Base-by-base conservation (phyloP, 2,888 invertebrate species). In the Plutella xylostella region DNA sequence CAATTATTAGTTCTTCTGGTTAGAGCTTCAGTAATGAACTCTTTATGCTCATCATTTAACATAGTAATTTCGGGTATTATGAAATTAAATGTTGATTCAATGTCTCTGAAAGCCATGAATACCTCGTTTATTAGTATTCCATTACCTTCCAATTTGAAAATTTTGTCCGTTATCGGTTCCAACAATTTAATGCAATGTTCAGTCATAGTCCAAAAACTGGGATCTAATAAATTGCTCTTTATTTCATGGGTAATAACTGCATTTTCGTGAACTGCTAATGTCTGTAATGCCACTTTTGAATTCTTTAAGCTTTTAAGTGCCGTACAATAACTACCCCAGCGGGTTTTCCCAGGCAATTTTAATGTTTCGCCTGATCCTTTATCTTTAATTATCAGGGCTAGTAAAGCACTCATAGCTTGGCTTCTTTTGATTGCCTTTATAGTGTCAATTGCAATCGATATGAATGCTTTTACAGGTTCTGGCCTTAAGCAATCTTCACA, bases 201-300 rank as follows among this genome's bases (percentile, higher is more conserved):
- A 4, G n/a, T 12, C 28, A 28, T 28, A 7, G 31, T 43, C 53
- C 55, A 55, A 25, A 54, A 55, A 44, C 48, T 33, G 33, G 39
- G 21, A 20, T 53, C 49, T n/a, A 55, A 41, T 45, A 54, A 45
- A 45, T 42, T 47, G 40, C 46, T 25, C 45, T 48, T 51, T 43
- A 46, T 46, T 45, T 51, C 47, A 4, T 11, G 41, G 44, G 48
- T 35, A 33, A 49, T 45, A 38, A 31, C 48, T n/a, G 46, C 44
- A 43, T 48, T 34, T 49, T 55, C 48, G 38, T 55, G 50, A 12
- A 51, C 50, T 42, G 50, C 52, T 37, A 52, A 49, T n/a, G 45
- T 43, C 18, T 51, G 51, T 34, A 52, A 45, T 30, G 51, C 49
- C 21, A 43, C 47, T 45, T 52, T 49, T 9, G 46, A 38, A 18